Conservation (phyloP, 2,113 vertebrate genomes). For the Girardinichthys multiradiatus region DNA sequence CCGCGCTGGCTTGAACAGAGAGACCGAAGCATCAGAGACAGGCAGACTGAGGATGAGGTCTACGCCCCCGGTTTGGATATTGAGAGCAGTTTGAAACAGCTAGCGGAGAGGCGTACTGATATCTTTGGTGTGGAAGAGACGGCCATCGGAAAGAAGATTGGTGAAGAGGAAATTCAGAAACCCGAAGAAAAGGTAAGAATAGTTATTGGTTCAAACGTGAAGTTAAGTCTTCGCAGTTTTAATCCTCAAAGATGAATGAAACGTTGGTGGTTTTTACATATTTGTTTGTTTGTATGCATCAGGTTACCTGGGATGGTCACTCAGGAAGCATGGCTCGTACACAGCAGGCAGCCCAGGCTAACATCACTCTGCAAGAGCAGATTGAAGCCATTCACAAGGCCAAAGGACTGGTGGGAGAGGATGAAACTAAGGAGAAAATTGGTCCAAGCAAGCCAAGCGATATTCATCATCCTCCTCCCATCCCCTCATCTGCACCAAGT, state of each 20-base stretch:
- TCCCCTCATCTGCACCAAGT: constrained; percentile 79
- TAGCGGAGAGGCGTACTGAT: constrained; percentile 98
- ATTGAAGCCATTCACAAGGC: constrained; percentile 99
- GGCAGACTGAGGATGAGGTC: constrained; percentile 96
- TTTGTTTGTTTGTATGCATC: not conserved
- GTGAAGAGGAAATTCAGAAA: constrained; percentile 99
- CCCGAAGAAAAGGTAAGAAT: constrained; percentile 94
- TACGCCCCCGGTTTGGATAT: constrained; percentile 98
- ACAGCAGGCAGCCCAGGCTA: constrained; percentile 97
- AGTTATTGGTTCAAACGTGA: not conserved
- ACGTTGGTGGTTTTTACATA: not conserved
- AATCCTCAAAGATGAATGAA: not conserved
- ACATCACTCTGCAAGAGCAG: constrained; percentile 99
- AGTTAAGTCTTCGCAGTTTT: not conserved
- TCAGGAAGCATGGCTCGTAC: constrained; percentile 99
- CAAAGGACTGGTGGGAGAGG: constrained; percentile 96
- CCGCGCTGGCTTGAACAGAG: constrained; percentile 98
- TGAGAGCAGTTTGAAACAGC: constrained; percentile 97
- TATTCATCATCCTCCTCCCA: constrained; percentile 82
- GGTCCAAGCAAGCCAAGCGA: constrained; percentile 97
- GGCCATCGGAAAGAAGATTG: constrained; percentile 98
- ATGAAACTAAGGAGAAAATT: constrained; percentile 97
- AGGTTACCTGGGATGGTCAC: constrained; percentile 99
- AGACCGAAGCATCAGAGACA: constrained; percentile 93
- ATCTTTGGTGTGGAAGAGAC: constrained; percentile 99